phyloP scores from a whole-genome alignment of 2,113 vertebrate species.

The Psittacus erithacus region DNA sequence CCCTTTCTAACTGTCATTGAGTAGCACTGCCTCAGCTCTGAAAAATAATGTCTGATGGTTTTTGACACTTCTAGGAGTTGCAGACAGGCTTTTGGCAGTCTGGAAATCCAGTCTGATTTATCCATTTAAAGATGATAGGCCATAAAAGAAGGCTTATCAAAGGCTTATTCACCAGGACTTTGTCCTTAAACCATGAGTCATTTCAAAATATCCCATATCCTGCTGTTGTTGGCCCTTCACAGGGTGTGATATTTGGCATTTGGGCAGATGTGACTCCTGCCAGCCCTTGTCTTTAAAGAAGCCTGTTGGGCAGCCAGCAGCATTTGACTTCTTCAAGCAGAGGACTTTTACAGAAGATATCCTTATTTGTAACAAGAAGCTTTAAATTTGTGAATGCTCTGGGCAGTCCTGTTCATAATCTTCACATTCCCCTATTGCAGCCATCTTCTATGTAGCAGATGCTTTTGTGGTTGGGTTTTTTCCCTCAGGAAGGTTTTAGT shows the following conservation, averaged over 20 bases:
- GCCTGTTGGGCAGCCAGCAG: background rate
- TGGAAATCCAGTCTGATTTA: background rate
- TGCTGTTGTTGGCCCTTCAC: background rate
- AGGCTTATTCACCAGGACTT: background rate
- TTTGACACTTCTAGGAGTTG: background rate
- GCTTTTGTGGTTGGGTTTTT: background rate
- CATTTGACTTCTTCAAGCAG: background rate
- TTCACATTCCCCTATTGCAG: background rate
- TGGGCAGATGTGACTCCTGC: background rate
- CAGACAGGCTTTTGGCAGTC: background rate
- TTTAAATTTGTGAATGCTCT: background rate
- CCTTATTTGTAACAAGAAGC: background rate
- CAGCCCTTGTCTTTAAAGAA: background rate
- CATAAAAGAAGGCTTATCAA: background rate
- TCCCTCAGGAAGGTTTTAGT: background rate
- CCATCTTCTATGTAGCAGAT: background rate
- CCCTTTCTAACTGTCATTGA: background rate
- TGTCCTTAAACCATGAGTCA: background rate
- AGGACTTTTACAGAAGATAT: background rate
- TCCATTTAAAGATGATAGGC: background rate
- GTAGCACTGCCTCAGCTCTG: background rate
- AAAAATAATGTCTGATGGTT: background rate
- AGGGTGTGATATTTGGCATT: background rate
- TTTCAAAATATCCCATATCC: background rate
- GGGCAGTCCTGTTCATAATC: background rate